Conservation (phyloP, 2,113 vertebrate species). For the Nannospalax galili region DNA sequence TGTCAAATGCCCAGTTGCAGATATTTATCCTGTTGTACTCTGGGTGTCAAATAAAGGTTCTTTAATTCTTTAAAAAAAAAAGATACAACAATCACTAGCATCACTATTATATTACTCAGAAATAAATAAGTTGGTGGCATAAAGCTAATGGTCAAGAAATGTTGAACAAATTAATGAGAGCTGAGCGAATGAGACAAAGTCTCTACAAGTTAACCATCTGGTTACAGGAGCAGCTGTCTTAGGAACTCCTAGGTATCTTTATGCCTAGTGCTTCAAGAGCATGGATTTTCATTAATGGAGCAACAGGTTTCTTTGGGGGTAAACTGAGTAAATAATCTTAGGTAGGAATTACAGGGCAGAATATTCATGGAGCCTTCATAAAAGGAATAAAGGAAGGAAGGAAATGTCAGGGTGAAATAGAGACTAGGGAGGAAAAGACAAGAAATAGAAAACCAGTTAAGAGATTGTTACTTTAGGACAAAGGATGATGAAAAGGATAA, state of each 20-base stretch:
- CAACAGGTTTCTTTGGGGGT: not conserved
- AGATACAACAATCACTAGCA: not conserved
- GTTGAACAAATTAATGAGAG: not conserved
- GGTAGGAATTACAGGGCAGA: not conserved
- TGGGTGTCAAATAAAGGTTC: no score
- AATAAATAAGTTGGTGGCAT: not conserved
- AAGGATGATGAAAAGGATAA: not conserved
- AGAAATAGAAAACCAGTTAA: not conserved
- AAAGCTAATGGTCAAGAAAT: not conserved
- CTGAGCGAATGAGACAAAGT: not conserved
- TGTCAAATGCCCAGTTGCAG: no score
- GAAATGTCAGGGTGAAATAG: not conserved
- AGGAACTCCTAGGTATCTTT: not conserved
- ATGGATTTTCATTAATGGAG: not conserved
- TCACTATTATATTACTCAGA: not conserved
- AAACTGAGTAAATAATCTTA: conserved; percentile 15
- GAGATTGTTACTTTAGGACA: not conserved
- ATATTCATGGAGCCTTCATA: not conserved
- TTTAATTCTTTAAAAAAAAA: not conserved
- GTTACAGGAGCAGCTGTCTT: not conserved
- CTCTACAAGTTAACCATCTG: not conserved
- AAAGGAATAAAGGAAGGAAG: not conserved
- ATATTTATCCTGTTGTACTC: no score
- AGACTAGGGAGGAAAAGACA: not conserved
- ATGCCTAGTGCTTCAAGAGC: not conserved